Evolutionary conservation across 2,888 invertebrate species (phyloP).

Genomic region (Anoplius nigerrimus): DNA sequence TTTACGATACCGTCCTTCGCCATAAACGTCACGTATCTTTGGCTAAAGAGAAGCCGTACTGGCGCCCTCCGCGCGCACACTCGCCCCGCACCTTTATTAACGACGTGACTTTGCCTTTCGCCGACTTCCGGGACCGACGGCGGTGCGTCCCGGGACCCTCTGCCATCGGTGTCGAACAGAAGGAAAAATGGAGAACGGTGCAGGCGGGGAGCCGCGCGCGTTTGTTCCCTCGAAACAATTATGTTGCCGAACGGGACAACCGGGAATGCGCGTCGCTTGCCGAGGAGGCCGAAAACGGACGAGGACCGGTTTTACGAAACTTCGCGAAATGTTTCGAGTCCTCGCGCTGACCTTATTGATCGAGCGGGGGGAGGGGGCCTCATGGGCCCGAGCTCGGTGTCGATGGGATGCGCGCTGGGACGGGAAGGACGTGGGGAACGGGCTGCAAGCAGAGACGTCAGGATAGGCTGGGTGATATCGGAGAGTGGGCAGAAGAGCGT

Average conservation of each 20-base stretch:
- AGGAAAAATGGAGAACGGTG: constrained; percentile 3
- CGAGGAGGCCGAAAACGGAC: neutral
- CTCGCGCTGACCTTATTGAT: constrained; percentile 29
- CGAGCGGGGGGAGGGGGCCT: constrained; percentile 6
- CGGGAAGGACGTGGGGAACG: too few relatives aligned
- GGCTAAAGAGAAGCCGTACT: constrained; percentile 62
- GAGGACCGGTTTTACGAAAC: constrained; percentile 38
- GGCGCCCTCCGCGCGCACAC: constrained; percentile 40
- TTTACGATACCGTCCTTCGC: constrained; percentile 65
- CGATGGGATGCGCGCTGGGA: too few relatives aligned
- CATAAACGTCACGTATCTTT: constrained; percentile 69
- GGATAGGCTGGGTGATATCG: too few relatives aligned
- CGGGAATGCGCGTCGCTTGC: constrained; percentile 1
- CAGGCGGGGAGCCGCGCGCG: constrained; percentile 4
- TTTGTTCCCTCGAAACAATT: constrained; percentile 39
- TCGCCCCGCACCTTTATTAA: constrained; percentile 55
- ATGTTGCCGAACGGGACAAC: constrained; percentile 33
- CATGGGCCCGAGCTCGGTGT: neutral
- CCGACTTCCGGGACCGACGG: constrained; percentile 54
- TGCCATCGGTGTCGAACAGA: neutral
- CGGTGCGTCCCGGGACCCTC: neutral
- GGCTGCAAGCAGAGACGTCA: too few relatives aligned
- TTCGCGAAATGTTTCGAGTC: constrained; percentile 13
- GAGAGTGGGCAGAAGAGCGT: too few relatives aligned
- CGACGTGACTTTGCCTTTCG: constrained; percentile 52